Evolutionary conservation across 2,113 vertebrate genomes (phyloP), one percentile per base, ranked within the genome.

Genomic region (Australoheros scitulus): DNA sequence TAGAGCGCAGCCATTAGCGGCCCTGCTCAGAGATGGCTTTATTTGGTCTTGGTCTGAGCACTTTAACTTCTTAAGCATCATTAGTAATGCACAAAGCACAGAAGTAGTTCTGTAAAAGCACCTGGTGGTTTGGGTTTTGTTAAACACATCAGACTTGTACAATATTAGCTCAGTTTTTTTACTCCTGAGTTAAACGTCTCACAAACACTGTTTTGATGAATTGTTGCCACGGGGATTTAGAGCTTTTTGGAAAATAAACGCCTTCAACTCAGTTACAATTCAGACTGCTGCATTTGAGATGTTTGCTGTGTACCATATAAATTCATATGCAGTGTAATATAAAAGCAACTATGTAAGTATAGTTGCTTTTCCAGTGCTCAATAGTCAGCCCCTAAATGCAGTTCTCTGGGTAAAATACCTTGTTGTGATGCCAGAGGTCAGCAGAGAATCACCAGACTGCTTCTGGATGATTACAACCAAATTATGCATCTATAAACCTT

Each of bases 1-100:
- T 56, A 29, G 65, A 85, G 75, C 22, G 7, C 0, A 4, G 34
- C 7, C 34, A 41, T 77, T 70, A 6, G 55, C 24, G 68, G 80
- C 29, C 2, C 61, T 36, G 57, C 41, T 79, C 13, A 11, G 26
- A 81, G 22, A 85, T 74, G 47, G 47, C 91, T 88, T 92, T 93
- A 92, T 92, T 89, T 92, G 90, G 88, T 83, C 56, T 76, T 29
- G 61, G 29, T 57, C 26, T 61, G n/a, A 75, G 36, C 24, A 26
- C 36, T 76, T 22, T 18, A 41, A 76, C 78, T 38, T 76, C 20
- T 70, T 55, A 26, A 80, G 61, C 38, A 34, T 15, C 20, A 20
- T 76, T 26, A 52, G 52, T 50, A 68, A 34, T 22, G 56, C 47
- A 47, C 43, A 26, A 57, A 82, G 38, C 57, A 43, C 32, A 24